A percentile compares a stretch with the other conserved stretches of the same genome.
phyloP scores from a whole-genome alignment of 1,140 invertebrate species.

The Carposina sasakii region DNA sequence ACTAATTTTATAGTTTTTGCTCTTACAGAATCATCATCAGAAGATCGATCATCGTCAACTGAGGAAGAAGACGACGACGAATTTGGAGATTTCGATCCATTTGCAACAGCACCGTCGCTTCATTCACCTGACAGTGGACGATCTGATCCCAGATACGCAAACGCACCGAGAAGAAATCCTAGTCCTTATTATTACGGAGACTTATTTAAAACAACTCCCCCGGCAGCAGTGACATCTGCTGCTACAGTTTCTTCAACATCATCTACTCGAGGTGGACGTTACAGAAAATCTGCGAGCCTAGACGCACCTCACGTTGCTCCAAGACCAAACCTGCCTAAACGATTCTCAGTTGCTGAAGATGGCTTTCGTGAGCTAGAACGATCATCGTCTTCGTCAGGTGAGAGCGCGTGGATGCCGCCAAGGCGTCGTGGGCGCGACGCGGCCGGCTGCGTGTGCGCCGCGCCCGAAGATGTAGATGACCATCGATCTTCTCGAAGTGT shows the following conservation, averaged over 20 bases:
- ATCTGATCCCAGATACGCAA: slow-evolving; percentile 69
- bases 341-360: slow-evolving; percentile 79
- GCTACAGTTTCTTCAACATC: slow-evolving; percentile 55
- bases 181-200: slow-evolving; percentile 87
- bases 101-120: slow-evolving; percentile 58
- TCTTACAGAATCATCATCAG: slow-evolving; percentile 54
- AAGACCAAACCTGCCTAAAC: slow-evolving; percentile 70
- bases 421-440: slow-evolving; percentile 74
- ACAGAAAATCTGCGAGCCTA: slow-evolving; percentile 78
- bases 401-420: slow-evolving; percentile 74
- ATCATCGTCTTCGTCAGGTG: slow-evolving; percentile 66
- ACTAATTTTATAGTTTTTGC: slow-evolving; percentile 34
- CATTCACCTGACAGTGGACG: slow-evolving; percentile 65
- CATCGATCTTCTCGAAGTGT: slow-evolving; percentile 74
- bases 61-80: slow-evolving; percentile 60
- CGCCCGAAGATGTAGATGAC: slow-evolving; percentile 77
- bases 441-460: slow-evolving; percentile 78
- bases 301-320: slow-evolving; percentile 76
- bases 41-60: slow-evolving; percentile 55
- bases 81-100: slow-evolving; percentile 65
- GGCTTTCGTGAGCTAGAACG: slow-evolving; percentile 72
- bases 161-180: slow-evolving; percentile 77
- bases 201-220: slow-evolving; percentile 74
- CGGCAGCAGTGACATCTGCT: slow-evolving; percentile 39
- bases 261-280: slow-evolving; percentile 56